These are phyloP conservation scores for Bombus vancouverensis DNA, from an alignment of 1,140 invertebrate genomes.

Conservation along the genomic window DNA sequence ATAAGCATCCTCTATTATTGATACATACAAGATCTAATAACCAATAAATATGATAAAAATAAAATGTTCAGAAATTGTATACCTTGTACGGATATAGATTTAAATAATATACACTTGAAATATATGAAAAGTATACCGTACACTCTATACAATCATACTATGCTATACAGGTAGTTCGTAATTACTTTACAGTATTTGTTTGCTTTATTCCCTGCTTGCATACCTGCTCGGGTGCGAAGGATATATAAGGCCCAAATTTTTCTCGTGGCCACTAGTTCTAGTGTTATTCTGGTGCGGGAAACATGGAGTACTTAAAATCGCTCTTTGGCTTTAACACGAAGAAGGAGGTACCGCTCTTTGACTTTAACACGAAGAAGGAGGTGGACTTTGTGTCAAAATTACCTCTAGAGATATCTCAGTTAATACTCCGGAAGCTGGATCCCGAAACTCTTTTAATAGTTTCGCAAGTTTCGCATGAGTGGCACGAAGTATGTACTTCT, in stretches of 20 bases:
- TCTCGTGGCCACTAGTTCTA: rapidly evolving
- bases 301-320: background rate
- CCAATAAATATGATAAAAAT: too few species aligned
- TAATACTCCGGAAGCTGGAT: constrained; percentile 46
- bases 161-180: too few species aligned
- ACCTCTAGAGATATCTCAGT: constrained; percentile 25
- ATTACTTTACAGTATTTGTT: rapidly evolving
- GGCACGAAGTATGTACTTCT: constrained; percentile 11
- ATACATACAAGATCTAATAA: too few species aligned
- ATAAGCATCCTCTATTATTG: too few species aligned
- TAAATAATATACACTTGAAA: too few species aligned
- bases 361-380: too few species aligned
- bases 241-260: background rate
- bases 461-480: constrained; percentile 12
- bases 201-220: rapidly evolving
- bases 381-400: constrained; percentile 37
- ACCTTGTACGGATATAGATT: too few species aligned
- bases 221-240: rapidly evolving
- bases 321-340: too few species aligned
- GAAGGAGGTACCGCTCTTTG: background rate
- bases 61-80: too few species aligned
- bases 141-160: too few species aligned
- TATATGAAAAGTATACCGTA: too few species aligned
- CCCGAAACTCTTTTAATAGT: constrained; percentile 5
- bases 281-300: rapidly evolving